These are phyloP conservation scores for Solen grandis DNA, from an alignment of 1,140 invertebrate species.

Conservation along the genomic window DNA sequence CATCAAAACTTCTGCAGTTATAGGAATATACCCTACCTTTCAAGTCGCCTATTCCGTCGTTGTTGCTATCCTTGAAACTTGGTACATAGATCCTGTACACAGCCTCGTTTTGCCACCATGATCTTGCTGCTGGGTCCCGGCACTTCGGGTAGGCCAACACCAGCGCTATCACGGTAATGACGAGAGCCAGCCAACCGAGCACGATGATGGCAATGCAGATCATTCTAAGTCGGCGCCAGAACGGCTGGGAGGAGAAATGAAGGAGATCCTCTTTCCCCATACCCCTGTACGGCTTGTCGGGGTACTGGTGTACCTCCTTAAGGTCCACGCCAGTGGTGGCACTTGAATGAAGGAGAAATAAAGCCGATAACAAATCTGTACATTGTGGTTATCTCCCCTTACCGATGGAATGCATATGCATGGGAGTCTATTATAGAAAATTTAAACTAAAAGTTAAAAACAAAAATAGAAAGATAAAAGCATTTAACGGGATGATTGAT, in stretches of 20 bases:
- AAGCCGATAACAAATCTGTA: neutral
- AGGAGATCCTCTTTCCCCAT: constrained; percentile 56
- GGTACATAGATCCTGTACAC: constrained; percentile 89
- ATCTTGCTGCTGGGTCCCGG: constrained; percentile 55
- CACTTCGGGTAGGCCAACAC: constrained; percentile 67
- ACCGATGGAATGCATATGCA: neutral
- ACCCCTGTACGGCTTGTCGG: constrained; percentile 35
- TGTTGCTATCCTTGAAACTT: constrained; percentile 89
- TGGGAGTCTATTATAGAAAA: neutral
- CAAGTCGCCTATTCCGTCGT: constrained; percentile 89
- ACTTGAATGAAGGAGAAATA: neutral
- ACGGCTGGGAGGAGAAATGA: constrained; percentile 52
- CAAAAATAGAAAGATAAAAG: neutral
- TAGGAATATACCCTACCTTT: constrained; percentile 86
- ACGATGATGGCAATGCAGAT: constrained; percentile 65
- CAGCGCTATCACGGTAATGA: constrained; percentile 69
- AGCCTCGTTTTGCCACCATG: constrained; percentile 88
- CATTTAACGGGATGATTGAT: neutral
- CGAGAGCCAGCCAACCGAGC: constrained; percentile 66
- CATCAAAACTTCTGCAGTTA: no score
- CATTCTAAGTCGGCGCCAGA: constrained; percentile 52
- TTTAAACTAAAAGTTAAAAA: neutral
- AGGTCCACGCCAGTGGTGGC: neutral
- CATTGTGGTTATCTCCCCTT: neutral
- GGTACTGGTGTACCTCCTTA: neutral